Evolutionary conservation across 2,888 invertebrate species (phyloP).

Genomic region (Villa cingulata): DNA sequence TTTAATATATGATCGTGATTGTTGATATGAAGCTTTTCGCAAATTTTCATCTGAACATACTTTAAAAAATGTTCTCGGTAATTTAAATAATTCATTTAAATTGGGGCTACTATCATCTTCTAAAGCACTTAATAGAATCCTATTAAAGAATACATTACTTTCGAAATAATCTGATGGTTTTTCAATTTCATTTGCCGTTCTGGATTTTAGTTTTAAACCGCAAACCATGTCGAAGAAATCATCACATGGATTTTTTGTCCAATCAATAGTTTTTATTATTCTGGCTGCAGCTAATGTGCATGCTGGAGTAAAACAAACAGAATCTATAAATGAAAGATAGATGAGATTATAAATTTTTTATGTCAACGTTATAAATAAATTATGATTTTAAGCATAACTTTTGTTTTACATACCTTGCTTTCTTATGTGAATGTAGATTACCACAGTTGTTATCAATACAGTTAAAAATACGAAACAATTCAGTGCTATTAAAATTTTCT

Average conservation of each 20-base stretch:
- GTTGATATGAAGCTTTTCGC: not conserved
- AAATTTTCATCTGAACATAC: constrained; percentile 3
- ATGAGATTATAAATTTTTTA: too few species aligned
- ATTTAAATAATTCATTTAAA: not conserved
- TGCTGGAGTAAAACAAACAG: constrained; percentile 52
- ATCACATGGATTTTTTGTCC: constrained; percentile 54
- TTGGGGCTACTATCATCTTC: not conserved
- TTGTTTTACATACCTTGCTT: too few species aligned
- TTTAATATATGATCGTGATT: not conserved
- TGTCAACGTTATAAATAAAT: too few species aligned
- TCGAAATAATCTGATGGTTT: not conserved
- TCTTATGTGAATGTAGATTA: too few species aligned
- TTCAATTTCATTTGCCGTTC: not conserved
- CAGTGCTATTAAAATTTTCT: not conserved
- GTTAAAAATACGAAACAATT: too few species aligned
- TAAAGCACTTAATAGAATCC: not conserved
- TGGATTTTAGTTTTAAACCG: constrained; percentile 30
- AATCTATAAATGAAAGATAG: not conserved
- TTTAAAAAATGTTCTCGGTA: constrained; percentile 2
- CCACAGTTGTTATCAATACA: too few species aligned
- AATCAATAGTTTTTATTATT: constrained; percentile 52
- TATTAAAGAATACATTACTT: not conserved
- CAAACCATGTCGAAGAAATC: constrained; percentile 67
- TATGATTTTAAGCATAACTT: too few species aligned
- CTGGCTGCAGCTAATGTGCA: constrained; percentile 64